Evolutionary conservation across 2,113 vertebrate genomes (phyloP), one percentile per base, ranked within the genome.

Genomic region (Odocoileus virginianus): DNA sequence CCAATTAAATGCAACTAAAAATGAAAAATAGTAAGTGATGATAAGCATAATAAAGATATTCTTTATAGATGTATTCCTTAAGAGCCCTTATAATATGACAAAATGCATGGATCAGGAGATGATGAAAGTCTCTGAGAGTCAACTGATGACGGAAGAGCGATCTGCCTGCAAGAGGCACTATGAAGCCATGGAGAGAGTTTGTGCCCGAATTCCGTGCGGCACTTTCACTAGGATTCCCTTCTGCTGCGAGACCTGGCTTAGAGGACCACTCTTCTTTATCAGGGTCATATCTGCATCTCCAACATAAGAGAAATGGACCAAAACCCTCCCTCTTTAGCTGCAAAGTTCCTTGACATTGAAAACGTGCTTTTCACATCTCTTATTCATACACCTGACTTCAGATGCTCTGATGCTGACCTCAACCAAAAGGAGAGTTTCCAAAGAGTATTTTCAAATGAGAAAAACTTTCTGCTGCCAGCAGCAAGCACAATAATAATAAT

Each of bases 1-100:
- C 61, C 78, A 97, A 96, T 97, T 97, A 97, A 83, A 93, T 76
- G 64, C 25, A 90, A 61, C 33, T 84, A 50, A 94, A 91, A 95
- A 58, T 79, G 10, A 84, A 89, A 94, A 97, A 94, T 87, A 33
- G 30, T 40, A 87, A 97, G 23, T 71, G 36, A 54, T 90, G 28
- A 89, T 40, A 40, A 79, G 92, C 64, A n/a, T 92, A 43, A 43
- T 86, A 96, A 94, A 94, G 36, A 27, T 88, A 58, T 43, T 3
- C 19, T 91, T 81, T 87, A 50, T 36, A 28, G 52, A 76, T 89
- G 33, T 82, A 79, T 52, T 87, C 50, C 3, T 79, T 87, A 43
- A 57, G 45, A 64, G 40, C 12, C 23, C n/a, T 83, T 21, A 28
- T 2, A 57, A 7, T 5, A 17, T 61, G 64, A n/a, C n/a, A 93